Conservation (phyloP, 2,797 vertebrate genomes). For the Buphagus erythrorhynchus region DNA sequence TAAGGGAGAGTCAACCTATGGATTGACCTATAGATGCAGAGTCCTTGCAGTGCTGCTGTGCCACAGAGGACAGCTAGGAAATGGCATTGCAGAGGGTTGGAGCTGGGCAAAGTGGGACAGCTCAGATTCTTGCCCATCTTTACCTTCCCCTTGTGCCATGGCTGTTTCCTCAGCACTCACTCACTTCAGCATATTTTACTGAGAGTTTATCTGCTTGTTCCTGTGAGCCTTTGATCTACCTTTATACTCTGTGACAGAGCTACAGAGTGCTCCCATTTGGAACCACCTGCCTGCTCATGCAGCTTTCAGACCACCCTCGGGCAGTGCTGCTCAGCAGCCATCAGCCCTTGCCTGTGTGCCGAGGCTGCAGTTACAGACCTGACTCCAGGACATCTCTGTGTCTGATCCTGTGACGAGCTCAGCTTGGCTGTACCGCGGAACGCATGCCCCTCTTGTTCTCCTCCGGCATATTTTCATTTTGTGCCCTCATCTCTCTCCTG, state of each 20-base stretch:
- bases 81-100: not conserved
- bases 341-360: fast-evolving
- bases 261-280: not conserved
- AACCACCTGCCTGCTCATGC: not conserved
- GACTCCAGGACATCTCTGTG: not conserved
- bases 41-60: not conserved
- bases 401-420: fast-evolving
- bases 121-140: not conserved
- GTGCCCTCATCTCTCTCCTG: not conserved
- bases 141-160: fast-evolving
- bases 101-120: not conserved
- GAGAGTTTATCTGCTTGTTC: not conserved
- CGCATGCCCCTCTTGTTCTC: fast-evolving
- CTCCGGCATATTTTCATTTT: not conserved
- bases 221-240: not conserved
- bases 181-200: not conserved
- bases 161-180: not conserved
- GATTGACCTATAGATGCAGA: not conserved
- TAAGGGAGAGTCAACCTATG: not conserved
- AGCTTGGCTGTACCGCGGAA: fast-evolving
- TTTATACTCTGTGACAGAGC: not conserved
- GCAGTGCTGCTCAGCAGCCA: not conserved
- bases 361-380: not conserved
- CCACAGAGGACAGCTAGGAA: not conserved
- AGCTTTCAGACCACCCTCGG: not conserved